phyloP scores from a whole-genome alignment of 2,888 invertebrate genomes.

The Diloba caeruleocephala region DNA sequence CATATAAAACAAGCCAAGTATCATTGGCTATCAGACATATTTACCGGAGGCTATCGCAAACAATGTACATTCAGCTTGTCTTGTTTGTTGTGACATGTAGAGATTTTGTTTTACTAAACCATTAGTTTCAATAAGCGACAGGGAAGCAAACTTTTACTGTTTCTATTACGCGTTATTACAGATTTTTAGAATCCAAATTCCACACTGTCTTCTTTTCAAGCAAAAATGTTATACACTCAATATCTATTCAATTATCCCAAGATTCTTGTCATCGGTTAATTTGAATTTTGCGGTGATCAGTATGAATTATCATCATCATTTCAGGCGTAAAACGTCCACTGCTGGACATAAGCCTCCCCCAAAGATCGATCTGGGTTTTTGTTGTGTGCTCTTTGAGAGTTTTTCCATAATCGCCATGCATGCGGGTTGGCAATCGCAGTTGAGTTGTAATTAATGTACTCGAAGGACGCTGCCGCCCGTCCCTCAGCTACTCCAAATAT shows the following conservation, averaged over 20 bases:
- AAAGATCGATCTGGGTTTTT: too few species aligned
- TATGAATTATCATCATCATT: too few species aligned
- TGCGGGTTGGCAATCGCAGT: too few species aligned
- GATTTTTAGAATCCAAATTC: slow-evolving; percentile 21
- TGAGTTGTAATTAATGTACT: too few species aligned
- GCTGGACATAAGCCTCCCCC: too few species aligned
- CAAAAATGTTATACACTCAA: slow-evolving; percentile 14
- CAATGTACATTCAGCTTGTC: slow-evolving; percentile 23
- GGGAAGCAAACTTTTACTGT: slow-evolving; percentile 22
- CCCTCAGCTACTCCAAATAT: too few species aligned
- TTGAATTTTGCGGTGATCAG: too few species aligned
- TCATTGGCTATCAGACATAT: slow-evolving; percentile 8
- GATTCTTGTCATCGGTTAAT: too few species aligned
- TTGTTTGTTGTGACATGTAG: slow-evolving; percentile 19
- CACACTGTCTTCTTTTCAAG: slow-evolving; percentile 13
- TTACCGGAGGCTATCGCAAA: slow-evolving; percentile 21
- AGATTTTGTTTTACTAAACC: slow-evolving; percentile 35
- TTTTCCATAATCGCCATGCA: too few species aligned
- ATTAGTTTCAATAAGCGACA: slow-evolving; percentile 26
- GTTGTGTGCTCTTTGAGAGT: too few species aligned
- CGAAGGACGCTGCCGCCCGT: too few species aligned
- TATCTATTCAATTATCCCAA: neutral
- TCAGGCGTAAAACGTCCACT: too few species aligned
- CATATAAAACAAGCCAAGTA: slow-evolving; percentile 10
- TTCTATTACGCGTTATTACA: slow-evolving; percentile 24